These are phyloP conservation scores for Sebastiscus albofasciatus DNA, from an alignment of 2,797 vertebrate genomes.

Conservation along the genomic window DNA sequence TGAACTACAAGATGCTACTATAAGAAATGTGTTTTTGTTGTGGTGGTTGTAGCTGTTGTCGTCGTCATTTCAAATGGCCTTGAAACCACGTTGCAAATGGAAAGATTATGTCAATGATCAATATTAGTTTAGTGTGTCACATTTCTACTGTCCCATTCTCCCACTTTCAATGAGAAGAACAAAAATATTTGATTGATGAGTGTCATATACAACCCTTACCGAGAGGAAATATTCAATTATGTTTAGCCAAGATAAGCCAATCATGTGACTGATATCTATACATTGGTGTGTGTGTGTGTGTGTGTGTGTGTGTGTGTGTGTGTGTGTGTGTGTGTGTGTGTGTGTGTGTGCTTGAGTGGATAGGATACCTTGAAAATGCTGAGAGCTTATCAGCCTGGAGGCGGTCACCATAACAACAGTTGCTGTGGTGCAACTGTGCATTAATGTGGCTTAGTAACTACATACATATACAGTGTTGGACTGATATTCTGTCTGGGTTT, in stretches of 20 bases:
- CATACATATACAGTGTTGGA: not conserved
- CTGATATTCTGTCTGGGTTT: not conserved
- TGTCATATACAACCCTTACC: not conserved
- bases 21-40: not conserved
- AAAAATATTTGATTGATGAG: not conserved
- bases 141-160: not conserved
- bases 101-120: not conserved
- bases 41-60: not conserved
- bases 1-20: not conserved
- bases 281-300: too few relatives aligned
- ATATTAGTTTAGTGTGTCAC: not conserved
- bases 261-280: slow-evolving; percentile 15
- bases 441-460: slow-evolving; percentile 19
- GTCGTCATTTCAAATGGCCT: not conserved
- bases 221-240: slow-evolving; percentile 20
- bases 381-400: slow-evolving; percentile 28
- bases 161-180: not conserved
- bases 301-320: too few relatives aligned
- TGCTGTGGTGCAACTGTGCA: slow-evolving; percentile 30
- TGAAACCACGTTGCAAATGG: not conserved
- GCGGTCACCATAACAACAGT: slow-evolving; percentile 62
- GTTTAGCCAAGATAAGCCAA: slow-evolving; percentile 2
- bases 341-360: not conserved
- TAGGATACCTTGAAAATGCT: slow-evolving; percentile 7
- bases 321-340: too few relatives aligned